Conservation (phyloP, 2,113 vertebrate species). For the Arvicanthis niloticus region DNA sequence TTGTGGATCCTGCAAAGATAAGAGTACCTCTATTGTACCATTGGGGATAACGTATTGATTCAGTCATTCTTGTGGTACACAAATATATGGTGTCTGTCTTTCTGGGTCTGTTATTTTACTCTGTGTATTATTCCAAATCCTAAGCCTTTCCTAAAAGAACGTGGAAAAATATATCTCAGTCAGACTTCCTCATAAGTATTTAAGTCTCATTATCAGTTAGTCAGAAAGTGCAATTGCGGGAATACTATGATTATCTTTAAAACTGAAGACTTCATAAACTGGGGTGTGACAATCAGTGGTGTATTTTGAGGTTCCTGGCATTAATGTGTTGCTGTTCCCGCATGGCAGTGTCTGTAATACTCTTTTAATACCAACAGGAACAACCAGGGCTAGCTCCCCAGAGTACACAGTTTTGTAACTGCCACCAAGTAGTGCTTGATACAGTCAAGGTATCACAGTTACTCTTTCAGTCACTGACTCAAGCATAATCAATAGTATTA, state of each 20-base stretch:
- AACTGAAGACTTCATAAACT: conserved; percentile 21
- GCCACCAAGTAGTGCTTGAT: not conserved
- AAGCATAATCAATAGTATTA: conserved; percentile 10
- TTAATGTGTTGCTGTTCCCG: not conserved
- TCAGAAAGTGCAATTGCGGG: not conserved
- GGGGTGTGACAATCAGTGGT: not conserved
- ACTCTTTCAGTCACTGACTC: not conserved
- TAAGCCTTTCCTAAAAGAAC: not conserved
- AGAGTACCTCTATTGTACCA: not conserved
- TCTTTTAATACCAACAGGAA: conserved; percentile 17
- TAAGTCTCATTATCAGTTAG: conserved; percentile 33
- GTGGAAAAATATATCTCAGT: not conserved
- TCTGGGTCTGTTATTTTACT: not conserved
- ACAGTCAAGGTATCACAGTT: conserved; percentile 21
- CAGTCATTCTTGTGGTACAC: not conserved
- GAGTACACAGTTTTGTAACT: not conserved
- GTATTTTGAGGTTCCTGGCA: not conserved
- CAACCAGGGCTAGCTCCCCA: not conserved
- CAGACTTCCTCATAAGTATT: conserved; percentile 14
- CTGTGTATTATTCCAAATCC: not conserved
- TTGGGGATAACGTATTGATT: not conserved
- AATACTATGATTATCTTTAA: not conserved
- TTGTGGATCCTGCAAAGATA: not conserved
- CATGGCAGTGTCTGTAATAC: not conserved
- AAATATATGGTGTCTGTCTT: not conserved